Percentiles rank a stretch among this genome's conserved stretches.
These are phyloP conservation scores for Trichacis sp. DNA, from an alignment of 2,888 invertebrate species.

Conservation along the genomic window DNA sequence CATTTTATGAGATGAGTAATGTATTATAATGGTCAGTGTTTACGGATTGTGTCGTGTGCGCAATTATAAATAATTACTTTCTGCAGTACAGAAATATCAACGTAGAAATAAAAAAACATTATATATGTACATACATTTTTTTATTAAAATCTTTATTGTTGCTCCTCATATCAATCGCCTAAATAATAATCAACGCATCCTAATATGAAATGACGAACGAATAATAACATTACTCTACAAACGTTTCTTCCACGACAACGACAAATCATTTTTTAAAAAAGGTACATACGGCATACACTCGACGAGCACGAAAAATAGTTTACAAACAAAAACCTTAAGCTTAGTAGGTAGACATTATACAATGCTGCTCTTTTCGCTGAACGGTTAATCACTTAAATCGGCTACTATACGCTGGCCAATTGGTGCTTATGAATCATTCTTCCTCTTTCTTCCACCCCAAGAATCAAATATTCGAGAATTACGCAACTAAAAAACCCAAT, in stretches of 20 bases:
- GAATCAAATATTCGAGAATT: constrained; percentile 3
- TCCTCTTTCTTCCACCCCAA: not conserved
- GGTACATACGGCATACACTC: not conserved
- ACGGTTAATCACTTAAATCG: constrained; percentile 25
- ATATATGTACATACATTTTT: constrained; percentile 42
- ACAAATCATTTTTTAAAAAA: constrained; percentile 21
- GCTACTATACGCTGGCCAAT: constrained; percentile 4
- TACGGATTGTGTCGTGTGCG: too few relatives aligned
- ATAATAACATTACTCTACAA: constrained; percentile 20
- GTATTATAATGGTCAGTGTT: too few relatives aligned
- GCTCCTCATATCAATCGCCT: constrained; percentile 57
- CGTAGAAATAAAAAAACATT: not conserved
- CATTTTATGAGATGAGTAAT: too few relatives aligned
- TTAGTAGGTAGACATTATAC: constrained; percentile 21
- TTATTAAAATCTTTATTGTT: constrained; percentile 63
- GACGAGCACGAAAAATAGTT: constrained; percentile 12
- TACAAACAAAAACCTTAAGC: constrained; percentile 18
- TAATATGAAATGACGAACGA: constrained; percentile 50
- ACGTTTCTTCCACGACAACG: constrained; percentile 10
- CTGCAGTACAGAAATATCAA: too few relatives aligned
- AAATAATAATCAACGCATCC: constrained; percentile 63
- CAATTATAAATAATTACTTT: too few relatives aligned
- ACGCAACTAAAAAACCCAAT: not conserved
- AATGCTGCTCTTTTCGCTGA: constrained; percentile 11
- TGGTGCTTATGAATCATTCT: not conserved